Percentiles rank a stretch among this genome's conserved stretches.
phyloP scores from a whole-genome alignment of 2,797 vertebrate species.

The Nyctibius grandis region DNA sequence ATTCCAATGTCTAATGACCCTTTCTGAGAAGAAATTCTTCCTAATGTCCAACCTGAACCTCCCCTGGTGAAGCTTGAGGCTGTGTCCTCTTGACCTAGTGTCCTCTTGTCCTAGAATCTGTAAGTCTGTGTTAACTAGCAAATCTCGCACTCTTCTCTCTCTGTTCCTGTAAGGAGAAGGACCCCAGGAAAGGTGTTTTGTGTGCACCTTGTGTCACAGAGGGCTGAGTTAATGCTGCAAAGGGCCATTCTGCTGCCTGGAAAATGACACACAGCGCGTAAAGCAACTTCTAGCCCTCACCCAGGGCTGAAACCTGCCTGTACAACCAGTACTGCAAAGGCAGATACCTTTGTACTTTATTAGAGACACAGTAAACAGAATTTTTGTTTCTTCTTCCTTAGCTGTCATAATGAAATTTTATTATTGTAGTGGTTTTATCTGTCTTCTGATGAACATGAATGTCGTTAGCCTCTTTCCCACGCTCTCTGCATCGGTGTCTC shows the following conservation, averaged over 20 bases:
- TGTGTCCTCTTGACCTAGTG: too few species aligned
- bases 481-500: background rate
- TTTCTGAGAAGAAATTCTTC: too few species aligned
- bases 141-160: background rate
- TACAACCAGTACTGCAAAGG: conserved; percentile 11
- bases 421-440: conserved; percentile 56
- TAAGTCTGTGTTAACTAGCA: background rate
- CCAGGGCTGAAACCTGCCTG: background rate
- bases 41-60: too few species aligned
- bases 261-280: background rate
- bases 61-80: too few species aligned
- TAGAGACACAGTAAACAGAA: conserved; percentile 13
- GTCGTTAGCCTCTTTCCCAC: conserved; percentile 53
- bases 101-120: too few species aligned
- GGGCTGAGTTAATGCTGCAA: background rate
- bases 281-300: background rate
- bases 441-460: conserved; percentile 27
- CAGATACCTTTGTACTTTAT: conserved; percentile 52
- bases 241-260: background rate
- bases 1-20: too few species aligned
- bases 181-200: background rate
- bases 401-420: conserved; percentile 50
- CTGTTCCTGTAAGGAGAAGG: background rate
- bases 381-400: conserved; percentile 41
- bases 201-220: background rate